These are phyloP conservation scores for Gobio occitaniae DNA, from an alignment of 2,797 vertebrate species.

Conservation along the genomic window DNA sequence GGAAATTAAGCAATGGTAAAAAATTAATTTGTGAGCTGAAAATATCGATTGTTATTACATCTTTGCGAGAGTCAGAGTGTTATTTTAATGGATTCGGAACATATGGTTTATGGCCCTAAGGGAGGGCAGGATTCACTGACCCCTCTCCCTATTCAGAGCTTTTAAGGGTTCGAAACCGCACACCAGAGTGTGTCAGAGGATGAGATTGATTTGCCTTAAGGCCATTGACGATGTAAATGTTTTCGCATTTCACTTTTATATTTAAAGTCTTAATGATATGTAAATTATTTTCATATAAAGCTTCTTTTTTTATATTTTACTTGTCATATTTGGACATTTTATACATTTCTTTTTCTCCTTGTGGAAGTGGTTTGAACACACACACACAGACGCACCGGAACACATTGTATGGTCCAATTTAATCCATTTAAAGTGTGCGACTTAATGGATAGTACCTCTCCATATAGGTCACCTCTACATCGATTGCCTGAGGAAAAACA, in stretches of 20 bases:
- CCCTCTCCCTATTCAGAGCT: constrained; percentile 29
- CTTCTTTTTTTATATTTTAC: neutral
- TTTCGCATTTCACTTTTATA: neutral
- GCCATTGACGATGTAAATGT: constrained; percentile 20
- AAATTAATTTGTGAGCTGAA: constrained; percentile 63
- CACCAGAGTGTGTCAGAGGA: constrained; percentile 20
- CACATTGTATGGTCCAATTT: constrained; percentile 39
- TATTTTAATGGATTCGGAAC: constrained; percentile 58
- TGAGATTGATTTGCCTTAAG: constrained; percentile 8
- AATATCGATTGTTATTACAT: constrained; percentile 68
- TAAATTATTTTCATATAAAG: neutral
- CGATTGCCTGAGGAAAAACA: constrained; percentile 54
- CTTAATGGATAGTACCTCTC: constrained; percentile 51
- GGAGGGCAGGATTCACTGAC: constrained; percentile 49
- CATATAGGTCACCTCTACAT: constrained; percentile 55
- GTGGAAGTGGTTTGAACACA: constrained; percentile 12
- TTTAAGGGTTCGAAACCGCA: constrained; percentile 23
- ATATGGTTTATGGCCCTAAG: constrained; percentile 58
- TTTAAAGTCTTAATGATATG: neutral
- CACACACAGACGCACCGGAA: neutral
- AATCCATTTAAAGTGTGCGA: constrained; percentile 40
- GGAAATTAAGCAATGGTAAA: constrained; percentile 69
- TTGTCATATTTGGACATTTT: neutral
- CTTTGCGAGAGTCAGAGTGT: constrained; percentile 37
- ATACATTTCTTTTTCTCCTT: constrained; percentile 6